Evolutionary conservation across 2,888 invertebrate species (phyloP), one percentile per base, ranked within the genome.

Genomic region (Sphecodes monilicornis): DNA sequence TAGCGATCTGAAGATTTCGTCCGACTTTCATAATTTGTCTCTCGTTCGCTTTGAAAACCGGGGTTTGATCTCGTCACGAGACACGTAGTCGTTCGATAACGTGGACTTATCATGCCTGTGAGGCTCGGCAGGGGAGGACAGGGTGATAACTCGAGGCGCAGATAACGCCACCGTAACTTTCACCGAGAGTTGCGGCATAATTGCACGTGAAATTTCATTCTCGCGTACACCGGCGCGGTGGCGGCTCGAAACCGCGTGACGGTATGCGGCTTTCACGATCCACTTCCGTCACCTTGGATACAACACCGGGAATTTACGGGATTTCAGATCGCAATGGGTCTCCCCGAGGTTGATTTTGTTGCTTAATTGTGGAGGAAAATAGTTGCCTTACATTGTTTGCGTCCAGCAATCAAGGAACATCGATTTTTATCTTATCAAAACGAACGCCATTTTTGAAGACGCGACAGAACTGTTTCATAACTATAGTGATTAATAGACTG

Each of bases 191-290:
- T n/a, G 36, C 46, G 41, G 66, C 50, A 66, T 73, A 78, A 72
- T 66, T 78, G 73, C 66, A 41, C 72, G 60, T 72, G 68, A 72
- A 73, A 73, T 78, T 78, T 76, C 66, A 78, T 72, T 71, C 71
- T 57, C 54, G 26, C 41, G 54, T 32, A 54, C 69, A 50, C 29
- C 26, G 26, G 18, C n/a, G 39, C 18, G 18, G 46, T 18, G 0
- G 57, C 10, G 26, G 26, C 54, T 32, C 68, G 54, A 36, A 69
- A 69, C 46, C 36, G 68, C 76, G 18, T 18, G 76, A 36, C 76
- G 66, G 36, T 8, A 11, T 39, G 46, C 46, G 36, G 66, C 32
- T 60, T 57, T 57, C 69, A 29, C 70, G 77, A 77, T 32, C 41
- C 69, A 60, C 60, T 43, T 66, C 57, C 54, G 77, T 57, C 70